phyloP scores from a whole-genome alignment of 2,113 vertebrate genomes.

The Phaethornis superciliosus region DNA sequence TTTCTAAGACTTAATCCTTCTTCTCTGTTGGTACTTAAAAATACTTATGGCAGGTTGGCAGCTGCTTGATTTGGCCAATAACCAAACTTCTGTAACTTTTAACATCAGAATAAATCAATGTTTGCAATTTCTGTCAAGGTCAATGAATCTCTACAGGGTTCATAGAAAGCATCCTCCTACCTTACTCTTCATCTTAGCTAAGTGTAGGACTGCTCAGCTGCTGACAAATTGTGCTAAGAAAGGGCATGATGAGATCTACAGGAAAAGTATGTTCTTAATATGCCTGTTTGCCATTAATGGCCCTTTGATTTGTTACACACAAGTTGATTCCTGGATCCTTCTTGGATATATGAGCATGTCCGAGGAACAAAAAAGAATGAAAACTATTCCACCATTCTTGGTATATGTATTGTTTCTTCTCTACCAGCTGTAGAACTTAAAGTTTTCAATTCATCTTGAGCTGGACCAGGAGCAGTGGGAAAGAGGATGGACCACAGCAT shows the following conservation, averaged over 20 bases:
- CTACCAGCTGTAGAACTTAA: not conserved
- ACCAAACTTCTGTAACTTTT: not conserved
- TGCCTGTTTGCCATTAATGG: not conserved
- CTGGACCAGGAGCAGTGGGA: not conserved
- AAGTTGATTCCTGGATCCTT: not conserved
- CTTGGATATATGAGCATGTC: not conserved
- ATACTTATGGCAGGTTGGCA: not conserved
- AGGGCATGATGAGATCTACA: not conserved
- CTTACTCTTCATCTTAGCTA: not conserved
- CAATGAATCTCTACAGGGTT: not conserved
- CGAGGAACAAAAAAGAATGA: not conserved
- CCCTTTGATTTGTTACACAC: not conserved
- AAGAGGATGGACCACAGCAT: not conserved
- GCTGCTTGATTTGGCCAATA: slow-evolving; percentile 3
- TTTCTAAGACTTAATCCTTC: not conserved
- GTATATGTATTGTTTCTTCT: not conserved
- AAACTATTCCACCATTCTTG: not conserved
- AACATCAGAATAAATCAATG: not conserved
- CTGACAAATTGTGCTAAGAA: not conserved
- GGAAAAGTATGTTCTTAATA: not conserved
- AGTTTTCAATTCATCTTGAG: not conserved
- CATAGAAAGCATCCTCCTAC: not conserved
- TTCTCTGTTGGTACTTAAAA: not conserved
- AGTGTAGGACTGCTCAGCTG: not conserved
- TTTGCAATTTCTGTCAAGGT: not conserved